These are phyloP conservation scores for Anorthoa munda DNA, from an alignment of 2,888 invertebrate genomes.

Conservation along the genomic window DNA sequence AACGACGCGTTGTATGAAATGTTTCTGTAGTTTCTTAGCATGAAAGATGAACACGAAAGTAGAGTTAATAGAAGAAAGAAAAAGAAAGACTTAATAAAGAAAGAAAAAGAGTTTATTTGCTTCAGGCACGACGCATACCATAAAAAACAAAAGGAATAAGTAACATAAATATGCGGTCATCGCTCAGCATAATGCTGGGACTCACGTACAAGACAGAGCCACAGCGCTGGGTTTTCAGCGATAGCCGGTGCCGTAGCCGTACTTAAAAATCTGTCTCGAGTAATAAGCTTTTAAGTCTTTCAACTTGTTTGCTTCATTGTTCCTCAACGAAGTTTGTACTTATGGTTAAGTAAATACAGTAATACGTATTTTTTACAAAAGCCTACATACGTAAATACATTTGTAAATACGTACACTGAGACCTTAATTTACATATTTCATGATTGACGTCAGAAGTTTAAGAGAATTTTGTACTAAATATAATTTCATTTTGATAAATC, in stretches of 20 bases:
- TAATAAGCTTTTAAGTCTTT: neutral
- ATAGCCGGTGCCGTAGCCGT: too few relatives aligned
- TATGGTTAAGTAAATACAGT: conserved; percentile 21
- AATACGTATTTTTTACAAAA: conserved; percentile 14
- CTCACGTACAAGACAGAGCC: too few relatives aligned
- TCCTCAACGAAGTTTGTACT: conserved; percentile 12
- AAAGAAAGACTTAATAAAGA: too few relatives aligned
- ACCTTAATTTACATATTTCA: conserved; percentile 41
- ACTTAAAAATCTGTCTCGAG: neutral
- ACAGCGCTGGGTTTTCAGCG: too few relatives aligned
- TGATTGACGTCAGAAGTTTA: conserved; percentile 25
- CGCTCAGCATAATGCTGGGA: too few relatives aligned
- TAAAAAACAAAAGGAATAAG: too few relatives aligned
- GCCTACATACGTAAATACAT: neutral
- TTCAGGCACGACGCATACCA: too few relatives aligned
- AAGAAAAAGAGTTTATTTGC: too few relatives aligned
- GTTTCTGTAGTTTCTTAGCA: neutral
- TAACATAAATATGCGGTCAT: too few relatives aligned
- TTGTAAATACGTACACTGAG: conserved; percentile 20
- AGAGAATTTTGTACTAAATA: conserved; percentile 5
- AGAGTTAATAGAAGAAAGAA: too few relatives aligned
- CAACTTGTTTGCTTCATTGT: neutral
- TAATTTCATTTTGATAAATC: neutral
- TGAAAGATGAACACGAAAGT: neutral
- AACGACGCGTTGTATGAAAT: neutral